Conservation (phyloP, 2,113 vertebrate species). For the Actenoides lindsayi region DNA sequence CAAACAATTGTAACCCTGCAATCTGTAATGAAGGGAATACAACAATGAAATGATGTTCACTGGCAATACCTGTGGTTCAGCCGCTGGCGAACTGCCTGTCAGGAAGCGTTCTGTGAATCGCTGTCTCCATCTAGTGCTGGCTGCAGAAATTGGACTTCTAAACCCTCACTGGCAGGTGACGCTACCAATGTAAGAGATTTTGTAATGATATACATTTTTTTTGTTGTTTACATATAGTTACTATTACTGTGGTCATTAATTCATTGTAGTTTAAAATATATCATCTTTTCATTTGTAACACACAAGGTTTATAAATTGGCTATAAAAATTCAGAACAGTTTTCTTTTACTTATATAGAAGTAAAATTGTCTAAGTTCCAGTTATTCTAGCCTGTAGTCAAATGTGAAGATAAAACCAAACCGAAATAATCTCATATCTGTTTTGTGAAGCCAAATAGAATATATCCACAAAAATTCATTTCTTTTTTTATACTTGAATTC, state of each 20-base stretch:
- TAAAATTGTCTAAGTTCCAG: background rate
- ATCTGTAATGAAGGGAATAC: background rate
- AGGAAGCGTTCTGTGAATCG: conserved; percentile 47
- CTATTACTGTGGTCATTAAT: background rate
- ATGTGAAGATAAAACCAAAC: background rate
- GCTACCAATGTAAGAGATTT: background rate
- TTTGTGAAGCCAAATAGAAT: background rate
- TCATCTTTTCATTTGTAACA: conserved; percentile 30
- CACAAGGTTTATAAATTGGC: background rate
- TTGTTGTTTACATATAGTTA: background rate
- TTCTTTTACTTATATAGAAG: background rate
- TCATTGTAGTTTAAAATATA: background rate
- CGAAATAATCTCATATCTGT: background rate
- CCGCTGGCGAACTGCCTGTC: background rate
- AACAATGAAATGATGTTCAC: background rate
- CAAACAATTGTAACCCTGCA: background rate
- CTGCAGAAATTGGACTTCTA: background rate
- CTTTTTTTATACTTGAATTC: background rate
- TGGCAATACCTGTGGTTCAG: background rate
- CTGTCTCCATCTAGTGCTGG: conserved; percentile 83
- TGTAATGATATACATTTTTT: background rate
- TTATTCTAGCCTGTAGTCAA: background rate
- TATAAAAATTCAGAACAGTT: background rate
- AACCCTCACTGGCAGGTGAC: background rate
- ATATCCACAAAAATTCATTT: background rate